Conservation (phyloP, 2,797 vertebrate species). For the Hypotaenidia philippensis region DNA sequence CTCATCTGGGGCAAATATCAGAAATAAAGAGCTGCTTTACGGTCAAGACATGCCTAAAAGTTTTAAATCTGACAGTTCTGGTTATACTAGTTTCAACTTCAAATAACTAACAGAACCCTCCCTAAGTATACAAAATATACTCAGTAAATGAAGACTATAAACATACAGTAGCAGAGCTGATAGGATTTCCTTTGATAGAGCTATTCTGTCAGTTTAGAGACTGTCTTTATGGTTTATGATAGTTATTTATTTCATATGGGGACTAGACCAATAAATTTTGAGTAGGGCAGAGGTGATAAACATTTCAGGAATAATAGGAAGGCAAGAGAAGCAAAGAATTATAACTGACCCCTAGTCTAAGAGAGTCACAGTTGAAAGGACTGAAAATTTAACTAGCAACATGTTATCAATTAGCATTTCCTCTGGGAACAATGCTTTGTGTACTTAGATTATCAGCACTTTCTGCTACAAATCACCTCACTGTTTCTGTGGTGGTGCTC, state of each 20-base stretch:
- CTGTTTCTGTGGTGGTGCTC: neutral
- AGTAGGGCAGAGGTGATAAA: neutral
- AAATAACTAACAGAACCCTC: neutral
- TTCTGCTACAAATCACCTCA: neutral
- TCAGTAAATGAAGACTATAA: neutral
- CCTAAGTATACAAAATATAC: neutral
- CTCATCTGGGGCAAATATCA: conserved; percentile 60
- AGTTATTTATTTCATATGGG: neutral
- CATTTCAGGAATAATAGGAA: neutral
- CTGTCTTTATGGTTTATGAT: neutral
- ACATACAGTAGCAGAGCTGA: neutral
- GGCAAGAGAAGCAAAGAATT: neutral
- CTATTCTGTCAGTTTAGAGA: neutral
- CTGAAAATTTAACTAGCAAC: neutral
- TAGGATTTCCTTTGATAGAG: neutral
- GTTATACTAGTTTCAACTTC: neutral
- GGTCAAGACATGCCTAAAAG: neutral
- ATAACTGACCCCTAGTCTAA: neutral
- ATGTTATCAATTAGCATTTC: neutral
- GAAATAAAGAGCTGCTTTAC: conserved; percentile 3
- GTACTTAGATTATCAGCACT: neutral
- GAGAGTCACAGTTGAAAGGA: neutral
- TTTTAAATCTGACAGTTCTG: neutral
- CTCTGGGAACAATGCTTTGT: neutral
- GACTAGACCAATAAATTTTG: neutral